phyloP scores from a whole-genome alignment of 1,140 invertebrate species.

The Apis cerana region DNA sequence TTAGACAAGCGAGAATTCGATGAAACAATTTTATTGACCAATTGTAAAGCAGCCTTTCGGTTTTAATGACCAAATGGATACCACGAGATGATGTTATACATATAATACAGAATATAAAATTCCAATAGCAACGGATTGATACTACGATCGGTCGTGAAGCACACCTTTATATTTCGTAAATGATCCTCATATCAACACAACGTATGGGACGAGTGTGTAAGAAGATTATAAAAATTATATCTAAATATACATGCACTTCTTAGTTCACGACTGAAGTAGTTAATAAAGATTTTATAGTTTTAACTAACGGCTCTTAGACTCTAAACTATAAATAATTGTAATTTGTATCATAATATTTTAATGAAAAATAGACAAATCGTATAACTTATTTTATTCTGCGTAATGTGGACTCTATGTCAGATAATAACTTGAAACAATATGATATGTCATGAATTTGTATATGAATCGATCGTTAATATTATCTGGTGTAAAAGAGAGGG shows the following conservation, averaged over 20 bases:
- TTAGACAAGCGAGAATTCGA: constrained; percentile 63
- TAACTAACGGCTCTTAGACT: constrained; percentile 74
- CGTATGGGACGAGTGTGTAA: constrained; percentile 59
- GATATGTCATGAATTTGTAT: constrained; percentile 62
- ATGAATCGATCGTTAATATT: constrained; percentile 53
- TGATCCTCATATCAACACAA: constrained; percentile 47
- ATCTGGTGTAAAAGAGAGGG: constrained; percentile 7
- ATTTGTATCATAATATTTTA: constrained; percentile 77
- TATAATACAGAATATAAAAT: not conserved
- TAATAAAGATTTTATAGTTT: constrained; percentile 68
- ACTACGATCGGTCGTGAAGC: not conserved
- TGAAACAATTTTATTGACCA: constrained; percentile 58
- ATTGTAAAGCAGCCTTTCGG: constrained; percentile 62
- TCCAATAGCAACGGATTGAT: not conserved
- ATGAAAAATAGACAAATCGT: constrained; percentile 71
- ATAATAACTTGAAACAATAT: constrained; percentile 58
- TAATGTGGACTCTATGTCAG: constrained; percentile 70
- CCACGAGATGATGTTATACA: not conserved
- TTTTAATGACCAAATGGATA: constrained; percentile 35
- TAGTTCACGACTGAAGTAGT: constrained; percentile 37
- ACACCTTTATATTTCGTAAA: constrained; percentile 2
- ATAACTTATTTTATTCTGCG: constrained; percentile 77
- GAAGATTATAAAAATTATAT: constrained; percentile 63
- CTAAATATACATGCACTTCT: constrained; percentile 46
- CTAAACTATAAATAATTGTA: constrained; percentile 74